Conservation (phyloP, 2,888 invertebrate genomes). For the Aspidiotus rigidus region DNA sequence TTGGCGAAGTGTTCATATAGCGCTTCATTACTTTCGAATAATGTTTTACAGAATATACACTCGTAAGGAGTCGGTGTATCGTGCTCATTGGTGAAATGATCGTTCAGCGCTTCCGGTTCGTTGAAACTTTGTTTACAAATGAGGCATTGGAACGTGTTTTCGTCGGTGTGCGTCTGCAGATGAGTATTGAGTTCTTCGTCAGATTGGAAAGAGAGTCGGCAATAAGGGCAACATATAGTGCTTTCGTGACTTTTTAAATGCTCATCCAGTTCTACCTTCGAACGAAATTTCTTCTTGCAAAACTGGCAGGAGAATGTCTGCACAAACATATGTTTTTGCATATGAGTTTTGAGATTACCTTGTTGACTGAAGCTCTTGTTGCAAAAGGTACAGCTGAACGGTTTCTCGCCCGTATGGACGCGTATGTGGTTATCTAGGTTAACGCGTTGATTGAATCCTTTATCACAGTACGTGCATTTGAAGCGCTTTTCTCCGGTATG, state of each 20-base stretch:
- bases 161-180: constrained; percentile 35
- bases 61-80: constrained; percentile 8
- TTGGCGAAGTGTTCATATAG: constrained; percentile 16
- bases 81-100: constrained; percentile 16
- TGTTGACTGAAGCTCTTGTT: constrained; percentile 29
- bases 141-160: constrained; percentile 35
- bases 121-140: constrained; percentile 19
- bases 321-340: constrained; percentile 31
- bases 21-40: constrained; percentile 10
- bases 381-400: constrained; percentile 24
- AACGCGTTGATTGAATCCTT: constrained; percentile 31
- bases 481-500: constrained; percentile 29
- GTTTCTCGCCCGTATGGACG: constrained; percentile 33
- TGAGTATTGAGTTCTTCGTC: constrained; percentile 31
- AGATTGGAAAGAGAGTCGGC: constrained; percentile 3
- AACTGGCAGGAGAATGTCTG: constrained; percentile 28
- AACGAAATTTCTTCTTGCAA: constrained; percentile 18
- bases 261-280: constrained; percentile 22
- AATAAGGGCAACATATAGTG: constrained; percentile 19
- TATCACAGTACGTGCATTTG: constrained; percentile 24
- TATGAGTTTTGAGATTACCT: constrained; percentile 32
- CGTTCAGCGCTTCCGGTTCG: constrained; percentile 16
- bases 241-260: constrained; percentile 20
- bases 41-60: constrained; percentile 24
- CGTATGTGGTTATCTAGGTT: constrained; percentile 32